Base-by-base conservation (phyloP, 2,888 invertebrate species). In the Sesamia inferens region DNA sequence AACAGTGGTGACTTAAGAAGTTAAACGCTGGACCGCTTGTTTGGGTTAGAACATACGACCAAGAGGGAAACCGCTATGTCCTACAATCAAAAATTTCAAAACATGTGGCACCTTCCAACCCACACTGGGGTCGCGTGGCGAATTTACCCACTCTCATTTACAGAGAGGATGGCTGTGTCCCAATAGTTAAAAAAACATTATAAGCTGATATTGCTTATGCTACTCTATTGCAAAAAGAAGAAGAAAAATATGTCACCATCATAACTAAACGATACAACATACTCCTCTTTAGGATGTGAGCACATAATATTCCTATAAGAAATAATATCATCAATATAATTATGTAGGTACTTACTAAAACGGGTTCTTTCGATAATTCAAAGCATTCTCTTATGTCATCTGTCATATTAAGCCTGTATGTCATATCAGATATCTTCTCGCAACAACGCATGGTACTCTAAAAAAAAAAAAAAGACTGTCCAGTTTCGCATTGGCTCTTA, bases 361-460 rank as follows among this genome's bases (percentile, higher is more conserved):
- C 10, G 8, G 84, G 81, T 5, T 71, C 61, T 24, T 44, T 79
- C 0, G 84, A 39, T n/a, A 72, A 0, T 48, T 67, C 39, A 57
- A 65, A 58, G 48, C 81, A 81, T 47, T 79, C 71, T 0, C 54
- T 39, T 42, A 55, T 0, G 0, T 61, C 71, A 42, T 62, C 62
- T 19, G 82, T 13, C 8, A 67, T 19, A 1, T 22, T 11, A 5
- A 61, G 0, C 3, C 61, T 62, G 5, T 44, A 54, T 11, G 14
- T 4, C 0, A 61, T 51, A 10, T 74, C 70, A 14, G 55, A 51
- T 19, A 3, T 31, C 4, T 65, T 68, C 19, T 19, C 31, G 47
- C 81, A 82, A 51, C 81, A 82, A 39, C 42, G 69, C 59, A 74
- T 54, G 16, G 48, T 8, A n/a, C 47, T 55, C 81, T 82, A 47